Conservation (phyloP, 2,888 invertebrate species). For the Uloborus plumipes region DNA sequence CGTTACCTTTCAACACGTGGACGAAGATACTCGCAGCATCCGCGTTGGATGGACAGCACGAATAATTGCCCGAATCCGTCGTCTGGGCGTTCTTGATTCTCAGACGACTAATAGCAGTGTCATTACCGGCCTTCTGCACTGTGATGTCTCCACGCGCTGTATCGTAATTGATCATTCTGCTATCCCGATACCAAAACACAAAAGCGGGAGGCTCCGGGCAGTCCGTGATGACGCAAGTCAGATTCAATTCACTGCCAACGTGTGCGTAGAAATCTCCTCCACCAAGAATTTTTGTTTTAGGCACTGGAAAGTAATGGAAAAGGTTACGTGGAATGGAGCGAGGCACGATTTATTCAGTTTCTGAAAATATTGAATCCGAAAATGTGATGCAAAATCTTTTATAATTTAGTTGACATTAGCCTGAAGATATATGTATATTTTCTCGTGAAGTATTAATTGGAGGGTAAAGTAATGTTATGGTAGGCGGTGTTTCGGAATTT, state of each 20-base stretch:
- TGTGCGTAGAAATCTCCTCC: slow-evolving; percentile 88
- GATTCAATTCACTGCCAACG: slow-evolving; percentile 85
- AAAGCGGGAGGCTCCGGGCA: slow-evolving; percentile 93
- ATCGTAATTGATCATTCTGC: slow-evolving; percentile 94
- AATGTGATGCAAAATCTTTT: too few species aligned
- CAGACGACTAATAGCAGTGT: slow-evolving; percentile 87
- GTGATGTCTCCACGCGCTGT: slow-evolving; percentile 80
- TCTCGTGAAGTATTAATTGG: too few species aligned
- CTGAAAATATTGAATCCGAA: not conserved
- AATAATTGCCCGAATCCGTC: slow-evolving; percentile 88
- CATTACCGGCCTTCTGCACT: slow-evolving; percentile 85
- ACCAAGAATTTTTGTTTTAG: slow-evolving; percentile 88
- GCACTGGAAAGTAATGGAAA: slow-evolving; percentile 78
- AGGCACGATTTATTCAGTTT: not conserved
- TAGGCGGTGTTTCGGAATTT: too few species aligned
- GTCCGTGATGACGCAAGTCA: slow-evolving; percentile 91
- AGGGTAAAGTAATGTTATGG: too few species aligned
- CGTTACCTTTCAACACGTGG: slow-evolving; percentile 90
- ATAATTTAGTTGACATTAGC: too few species aligned
- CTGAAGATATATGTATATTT: too few species aligned
- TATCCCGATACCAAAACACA: slow-evolving; percentile 96
- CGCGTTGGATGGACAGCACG: slow-evolving; percentile 87
- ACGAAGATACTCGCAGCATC: slow-evolving; percentile 86
- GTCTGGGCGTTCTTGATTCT: slow-evolving; percentile 86
- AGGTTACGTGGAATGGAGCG: not conserved